phyloP scores from a whole-genome alignment of 2,797 vertebrate species.

The Pterois miles region DNA sequence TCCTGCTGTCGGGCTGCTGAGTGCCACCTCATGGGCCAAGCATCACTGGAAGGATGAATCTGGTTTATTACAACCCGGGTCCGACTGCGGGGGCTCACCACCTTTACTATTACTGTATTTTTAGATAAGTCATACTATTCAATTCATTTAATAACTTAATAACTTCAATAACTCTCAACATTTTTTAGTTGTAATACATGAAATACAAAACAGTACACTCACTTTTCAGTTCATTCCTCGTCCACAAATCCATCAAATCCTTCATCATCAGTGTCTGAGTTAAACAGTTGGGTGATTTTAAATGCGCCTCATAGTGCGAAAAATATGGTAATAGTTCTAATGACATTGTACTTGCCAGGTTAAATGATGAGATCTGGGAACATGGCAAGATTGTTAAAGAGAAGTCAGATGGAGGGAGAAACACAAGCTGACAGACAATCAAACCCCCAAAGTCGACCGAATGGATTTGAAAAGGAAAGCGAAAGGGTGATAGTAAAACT shows the following conservation, averaged over 20 bases:
- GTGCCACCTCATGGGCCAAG: slow-evolving; percentile 36
- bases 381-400: neutral
- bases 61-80: neutral
- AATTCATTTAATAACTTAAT: too few relatives aligned
- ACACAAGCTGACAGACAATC: neutral
- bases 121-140: too few relatives aligned
- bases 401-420: neutral
- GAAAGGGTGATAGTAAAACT: neutral
- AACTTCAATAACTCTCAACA: too few relatives aligned
- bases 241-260: too few relatives aligned
- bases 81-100: neutral
- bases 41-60: neutral
- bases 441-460: neutral
- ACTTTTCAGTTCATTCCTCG: too few relatives aligned
- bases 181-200: too few relatives aligned
- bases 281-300: too few relatives aligned
- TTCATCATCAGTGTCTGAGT: too few relatives aligned
- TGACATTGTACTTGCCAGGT: neutral
- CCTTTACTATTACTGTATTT: neutral
- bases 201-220: too few relatives aligned
- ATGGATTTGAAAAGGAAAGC: neutral
- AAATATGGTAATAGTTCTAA: too few relatives aligned
- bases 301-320: too few relatives aligned
- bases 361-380: neutral
- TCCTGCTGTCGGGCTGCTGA: slow-evolving; percentile 58